Base-by-base conservation (phyloP, 2,888 invertebrate species). In the Syrphus vitripennis region DNA sequence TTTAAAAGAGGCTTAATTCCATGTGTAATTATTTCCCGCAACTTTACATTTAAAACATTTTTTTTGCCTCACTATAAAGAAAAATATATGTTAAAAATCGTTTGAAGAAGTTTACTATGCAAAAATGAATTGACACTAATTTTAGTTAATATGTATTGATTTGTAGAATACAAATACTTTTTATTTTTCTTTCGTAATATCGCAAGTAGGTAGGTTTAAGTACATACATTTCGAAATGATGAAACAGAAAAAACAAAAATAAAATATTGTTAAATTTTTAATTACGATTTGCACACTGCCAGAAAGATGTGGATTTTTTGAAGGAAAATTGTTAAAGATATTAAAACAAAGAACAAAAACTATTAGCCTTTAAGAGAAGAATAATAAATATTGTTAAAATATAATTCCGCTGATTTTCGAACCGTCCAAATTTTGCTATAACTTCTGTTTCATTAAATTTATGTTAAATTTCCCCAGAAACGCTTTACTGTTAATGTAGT, bases 261-360 rank as follows among this genome's bases (percentile, higher is more conserved):
- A 34, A 45, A 40, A 48, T 50, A 31, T 65, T 70, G 48, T 34
- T 79, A 37, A 67, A 63, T 59, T 45, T 53, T 48, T 37, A 67
- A 63, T 86, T 77, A 75, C 61, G 82, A 86, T 86, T 86, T 82
- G 82, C 86, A 82, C 86, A 86, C 86, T 86, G 86, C 86, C 86
- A 86, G 77, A 72, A 82, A 72, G 77, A 82, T 77, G 77, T 82
- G 86, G 82, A 82, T 81, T 67, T 72, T 53, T 57, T 50, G 10
- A 75, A 53, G 26, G 40, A 26, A 57, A 69, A 71, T 69, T 79
- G 70, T 83, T 74, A 63, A 65, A 61, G 24, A 45, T 72, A 29
- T 40, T 29, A 63, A 48, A 65, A 45, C 40, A 16, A 40, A 69
- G 48, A 45, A 24, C 14, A 59, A 55, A 69, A 55, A 78, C 81